A percentile compares a stretch with the other conserved stretches of the same genome.
Evolutionary conservation across 2,113 vertebrate species (phyloP).

Genomic region (Misgurnus mizolepis): DNA sequence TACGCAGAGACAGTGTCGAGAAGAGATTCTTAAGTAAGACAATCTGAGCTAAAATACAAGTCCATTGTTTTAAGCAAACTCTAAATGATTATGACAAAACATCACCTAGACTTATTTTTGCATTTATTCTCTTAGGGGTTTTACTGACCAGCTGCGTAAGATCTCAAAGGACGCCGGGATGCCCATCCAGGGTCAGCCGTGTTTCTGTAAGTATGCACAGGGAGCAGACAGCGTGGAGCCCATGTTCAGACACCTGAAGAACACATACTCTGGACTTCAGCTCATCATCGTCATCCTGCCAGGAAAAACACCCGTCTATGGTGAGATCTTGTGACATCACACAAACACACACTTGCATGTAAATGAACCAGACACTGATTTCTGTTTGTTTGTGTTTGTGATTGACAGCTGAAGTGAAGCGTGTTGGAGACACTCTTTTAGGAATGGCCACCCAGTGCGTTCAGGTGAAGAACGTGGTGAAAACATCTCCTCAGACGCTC

Average conservation of each 20-base stretch:
- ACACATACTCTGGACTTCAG: constrained; percentile 96
- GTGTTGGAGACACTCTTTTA: constrained; percentile 93
- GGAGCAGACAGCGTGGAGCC: constrained; percentile 98
- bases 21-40: constrained; percentile 97
- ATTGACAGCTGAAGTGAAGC: constrained; percentile 95
- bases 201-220: constrained; percentile 98
- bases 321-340: constrained; percentile 64
- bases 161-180: constrained; percentile 97
- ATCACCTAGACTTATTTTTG: too few relatives aligned
- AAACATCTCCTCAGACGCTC: constrained; percentile 97
- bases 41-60: too few relatives aligned
- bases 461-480: constrained; percentile 99
- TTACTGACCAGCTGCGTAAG: constrained; percentile 95
- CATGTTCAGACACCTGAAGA: constrained; percentile 99
- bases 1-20: constrained; percentile 96
- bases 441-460: constrained; percentile 99
- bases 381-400: not conserved
- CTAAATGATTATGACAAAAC: too few relatives aligned
- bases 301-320: constrained; percentile 91
- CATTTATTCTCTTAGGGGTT: constrained; percentile 77
- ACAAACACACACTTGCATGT: not conserved
- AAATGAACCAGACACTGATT: not conserved
- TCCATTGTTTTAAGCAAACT: too few relatives aligned
- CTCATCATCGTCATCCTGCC: constrained; percentile 98
- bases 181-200: constrained; percentile 97